Evolutionary conservation across 2,113 vertebrate species (phyloP).

Genomic region (Laterallus jamaicensis): DNA sequence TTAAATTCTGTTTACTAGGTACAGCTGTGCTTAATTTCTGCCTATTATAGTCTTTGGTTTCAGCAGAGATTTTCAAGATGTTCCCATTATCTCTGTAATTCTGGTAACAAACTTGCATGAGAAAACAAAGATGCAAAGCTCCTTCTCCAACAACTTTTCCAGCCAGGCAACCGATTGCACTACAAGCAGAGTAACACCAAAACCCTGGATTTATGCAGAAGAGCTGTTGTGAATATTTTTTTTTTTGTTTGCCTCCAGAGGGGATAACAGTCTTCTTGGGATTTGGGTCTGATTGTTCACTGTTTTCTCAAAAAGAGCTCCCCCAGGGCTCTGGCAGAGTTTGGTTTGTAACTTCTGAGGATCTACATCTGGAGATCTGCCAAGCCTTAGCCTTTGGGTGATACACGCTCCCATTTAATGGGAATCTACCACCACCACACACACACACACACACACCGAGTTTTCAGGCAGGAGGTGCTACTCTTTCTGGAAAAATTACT

Average conservation of each 20-base stretch:
- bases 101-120: not conserved
- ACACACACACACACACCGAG: rapidly evolving
- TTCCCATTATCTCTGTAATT: not conserved
- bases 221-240: conserved; percentile 20
- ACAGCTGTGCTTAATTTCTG: conserved; percentile 24
- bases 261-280: not conserved
- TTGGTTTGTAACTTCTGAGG: conserved; percentile 30
- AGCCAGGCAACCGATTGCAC: not conserved
- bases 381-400: not conserved
- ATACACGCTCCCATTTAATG: not conserved
- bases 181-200: not conserved
- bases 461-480: not conserved
- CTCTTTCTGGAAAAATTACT: not conserved
- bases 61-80: not conserved
- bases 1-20: not conserved
- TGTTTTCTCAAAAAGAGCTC: conserved; percentile 29
- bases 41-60: not conserved
- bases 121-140: not conserved
- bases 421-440: not conserved
- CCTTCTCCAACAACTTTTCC: not conserved
- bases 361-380: not conserved
- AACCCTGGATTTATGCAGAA: not conserved
- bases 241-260: conserved; percentile 30
- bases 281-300: conserved; percentile 21
- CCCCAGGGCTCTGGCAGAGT: conserved; percentile 5